These are phyloP conservation scores for Euphydryas editha DNA, from an alignment of 2,888 invertebrate species.

Conservation along the genomic window DNA sequence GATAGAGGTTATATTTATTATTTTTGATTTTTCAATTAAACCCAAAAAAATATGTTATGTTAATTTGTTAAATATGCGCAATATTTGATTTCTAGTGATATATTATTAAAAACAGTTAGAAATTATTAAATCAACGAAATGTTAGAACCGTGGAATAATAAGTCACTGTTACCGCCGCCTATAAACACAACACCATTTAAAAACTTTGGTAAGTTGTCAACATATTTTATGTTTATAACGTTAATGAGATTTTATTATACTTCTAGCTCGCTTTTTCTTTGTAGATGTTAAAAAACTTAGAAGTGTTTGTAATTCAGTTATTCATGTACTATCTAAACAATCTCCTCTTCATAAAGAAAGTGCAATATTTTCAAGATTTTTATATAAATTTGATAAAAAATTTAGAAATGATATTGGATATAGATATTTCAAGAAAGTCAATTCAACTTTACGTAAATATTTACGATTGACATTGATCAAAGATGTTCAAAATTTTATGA, in stretches of 20 bases:
- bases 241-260: background rate
- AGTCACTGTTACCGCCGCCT: conserved; percentile 63
- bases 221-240: background rate
- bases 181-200: conserved; percentile 58
- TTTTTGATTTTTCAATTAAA: no score
- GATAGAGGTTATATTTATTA: no score
- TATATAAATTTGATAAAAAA: conserved; percentile 84
- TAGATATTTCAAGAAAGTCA: conserved; percentile 80
- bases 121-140: conserved; percentile 44
- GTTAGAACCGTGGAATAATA: conserved; percentile 71
- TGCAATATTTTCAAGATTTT: conserved; percentile 80
- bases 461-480: conserved; percentile 72
- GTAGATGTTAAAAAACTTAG: conserved; percentile 61
- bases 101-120: no score
- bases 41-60: no score
- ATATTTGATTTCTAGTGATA: no score
- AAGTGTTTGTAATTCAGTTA: conserved; percentile 57
- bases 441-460: conserved; percentile 79
- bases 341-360: conserved; percentile 80
- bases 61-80: no score
- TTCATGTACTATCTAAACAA: conserved; percentile 66
- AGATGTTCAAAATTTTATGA: conserved; percentile 65
- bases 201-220: conserved; percentile 55
- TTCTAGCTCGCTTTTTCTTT: conserved; percentile 43
- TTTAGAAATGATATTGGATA: conserved; percentile 84